Conservation (phyloP, 1,140 invertebrate genomes). For the Amyelois transitella region DNA sequence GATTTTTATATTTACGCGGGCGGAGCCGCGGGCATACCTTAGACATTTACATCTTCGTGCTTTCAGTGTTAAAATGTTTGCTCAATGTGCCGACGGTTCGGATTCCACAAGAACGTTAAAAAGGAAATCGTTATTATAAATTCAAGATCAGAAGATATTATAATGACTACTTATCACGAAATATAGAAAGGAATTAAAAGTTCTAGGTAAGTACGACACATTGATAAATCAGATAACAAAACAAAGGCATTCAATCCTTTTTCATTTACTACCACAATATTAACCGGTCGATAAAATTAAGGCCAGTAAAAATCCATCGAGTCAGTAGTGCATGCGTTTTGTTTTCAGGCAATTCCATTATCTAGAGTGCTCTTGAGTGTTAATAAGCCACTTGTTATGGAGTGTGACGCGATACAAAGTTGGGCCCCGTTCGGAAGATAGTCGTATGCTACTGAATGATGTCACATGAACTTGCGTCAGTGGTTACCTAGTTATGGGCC, state of each 20-base stretch:
- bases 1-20: too few species aligned
- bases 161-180: too few species aligned
- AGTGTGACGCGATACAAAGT: constrained; percentile 39
- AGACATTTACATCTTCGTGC: too few species aligned
- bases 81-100: too few species aligned
- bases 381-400: constrained; percentile 52
- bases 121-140: too few species aligned
- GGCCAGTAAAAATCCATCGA: constrained; percentile 2
- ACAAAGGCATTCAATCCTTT: not conserved
- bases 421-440: constrained; percentile 21
- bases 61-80: too few species aligned
- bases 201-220: too few species aligned
- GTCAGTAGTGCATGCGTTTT: constrained; percentile 25
- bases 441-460: constrained; percentile 42
- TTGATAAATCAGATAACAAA: too few species aligned
- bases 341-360: constrained; percentile 45
- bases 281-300: not conserved
- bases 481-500: constrained; percentile 13
- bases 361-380: constrained; percentile 60
- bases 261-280: not conserved
- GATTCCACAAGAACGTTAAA: too few species aligned
- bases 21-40: too few species aligned
- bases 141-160: too few species aligned
- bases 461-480: constrained; percentile 36
- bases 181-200: too few species aligned